Evolutionary conservation across 2,797 vertebrate genomes (phyloP).

Genomic region (Sebastes steindachneri): DNA sequence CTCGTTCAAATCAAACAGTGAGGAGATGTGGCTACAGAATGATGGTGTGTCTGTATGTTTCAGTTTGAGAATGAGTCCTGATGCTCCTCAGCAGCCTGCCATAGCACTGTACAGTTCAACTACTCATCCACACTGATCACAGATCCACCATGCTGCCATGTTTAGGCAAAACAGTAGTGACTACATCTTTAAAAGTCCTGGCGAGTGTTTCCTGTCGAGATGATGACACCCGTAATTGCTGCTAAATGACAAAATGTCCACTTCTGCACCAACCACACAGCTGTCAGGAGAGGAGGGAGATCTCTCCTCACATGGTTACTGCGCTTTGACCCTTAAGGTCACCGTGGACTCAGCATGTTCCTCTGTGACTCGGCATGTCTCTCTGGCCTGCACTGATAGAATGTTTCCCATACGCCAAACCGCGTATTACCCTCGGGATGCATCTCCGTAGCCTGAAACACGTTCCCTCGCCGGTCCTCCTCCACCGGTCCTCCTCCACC

Average conservation of each 20-base stretch:
- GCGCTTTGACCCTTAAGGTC: conserved; percentile 17
- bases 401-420: conserved; percentile 33
- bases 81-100: conserved; percentile 23
- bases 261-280: conserved; percentile 16
- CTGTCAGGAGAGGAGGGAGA: conserved; percentile 10
- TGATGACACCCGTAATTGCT: conserved; percentile 39
- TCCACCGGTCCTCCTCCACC: too few relatives aligned
- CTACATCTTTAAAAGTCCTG: conserved; percentile 2
- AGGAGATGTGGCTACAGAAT: neutral
- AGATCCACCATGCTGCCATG: conserved; percentile 43
- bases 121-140: conserved; percentile 56
- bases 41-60: neutral
- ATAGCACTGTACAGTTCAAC: conserved; percentile 58
- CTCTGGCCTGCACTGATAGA: conserved; percentile 52
- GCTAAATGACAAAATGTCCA: conserved; percentile 38
- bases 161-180: conserved; percentile 29
- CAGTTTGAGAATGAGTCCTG: conserved; percentile 25
- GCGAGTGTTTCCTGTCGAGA: neutral
- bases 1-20: conserved; percentile 10
- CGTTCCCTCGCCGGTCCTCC: too few relatives aligned
- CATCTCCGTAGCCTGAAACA: conserved; percentile 1
- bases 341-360: conserved; percentile 43
- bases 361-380: conserved; percentile 48
- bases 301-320: neutral
- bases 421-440: neutral